Base-by-base conservation (phyloP, 2,888 invertebrate species). In the Troides helena region DNA sequence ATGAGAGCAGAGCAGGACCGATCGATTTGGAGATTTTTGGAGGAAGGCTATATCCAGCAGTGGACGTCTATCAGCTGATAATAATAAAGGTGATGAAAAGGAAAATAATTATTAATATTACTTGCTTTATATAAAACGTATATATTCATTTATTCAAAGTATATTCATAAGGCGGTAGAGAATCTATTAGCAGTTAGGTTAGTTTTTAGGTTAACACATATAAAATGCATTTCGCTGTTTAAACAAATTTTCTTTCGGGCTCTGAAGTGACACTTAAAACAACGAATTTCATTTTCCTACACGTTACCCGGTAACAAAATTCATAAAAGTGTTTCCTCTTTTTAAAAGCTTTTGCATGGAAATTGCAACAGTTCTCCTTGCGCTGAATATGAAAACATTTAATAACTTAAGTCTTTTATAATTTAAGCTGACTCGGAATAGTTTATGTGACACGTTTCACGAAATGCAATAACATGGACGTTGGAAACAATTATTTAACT, bases 201-300 rank as follows among this genome's bases (percentile, higher is more conserved):
- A 39, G 10, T 50, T 50, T 50, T 17, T 1, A 50, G 50, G 17
- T 50, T 50, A 50, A 50, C 18, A 50, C 18, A 21, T 57, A 57
- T 57, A 21, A n/a, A 57, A 57, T 57, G 57, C 57, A 57, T 64
- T 64, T 21, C 36, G 18, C 23, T 23, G 17, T 14, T 53, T 36
- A 57, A 65, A 17, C 43, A 12, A 65, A 58, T 57, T 57, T 18
- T 7, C 18, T 65, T 25, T 8, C 7, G 8, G 39, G 25, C 39
- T 65, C 43, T 53, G 23, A 64, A 64, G n/a, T 39, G 64, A 65
- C 57, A 65, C 36, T 58, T 43, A 23, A 65, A 58, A 65, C 36
- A 58, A 58, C 8, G 50, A 58, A 43, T 65, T 65, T 17, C 39
- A 58, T 58, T 65, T 65, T 65, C 57, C 39, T 14, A 39, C 23